Evolutionary conservation across 1,140 invertebrate species (phyloP).

Genomic region (Drosophila ananassae): DNA sequence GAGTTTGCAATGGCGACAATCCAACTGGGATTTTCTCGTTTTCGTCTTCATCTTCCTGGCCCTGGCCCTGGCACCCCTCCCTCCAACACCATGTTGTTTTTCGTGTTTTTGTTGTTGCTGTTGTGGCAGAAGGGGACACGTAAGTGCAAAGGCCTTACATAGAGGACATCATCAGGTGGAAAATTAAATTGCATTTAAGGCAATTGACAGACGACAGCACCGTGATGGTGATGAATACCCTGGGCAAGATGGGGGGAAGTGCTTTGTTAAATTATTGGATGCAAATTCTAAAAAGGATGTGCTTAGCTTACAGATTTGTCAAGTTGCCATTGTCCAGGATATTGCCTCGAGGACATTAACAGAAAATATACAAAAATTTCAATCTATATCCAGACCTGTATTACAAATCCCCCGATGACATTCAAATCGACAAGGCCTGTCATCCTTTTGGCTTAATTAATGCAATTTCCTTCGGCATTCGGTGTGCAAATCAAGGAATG

Average conservation of each 20-base stretch:
- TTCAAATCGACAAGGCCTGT: background rate
- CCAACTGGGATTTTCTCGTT: slow-evolving; percentile 66
- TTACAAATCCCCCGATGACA: background rate
- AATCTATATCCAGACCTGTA: background rate
- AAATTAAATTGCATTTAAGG: slow-evolving; percentile 65
- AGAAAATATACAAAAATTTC: background rate
- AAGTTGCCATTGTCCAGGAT: slow-evolving; percentile 17
- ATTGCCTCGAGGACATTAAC: background rate
- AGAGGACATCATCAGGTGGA: slow-evolving; percentile 58
- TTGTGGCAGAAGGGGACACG: slow-evolving; percentile 24
- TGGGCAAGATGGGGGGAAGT: background rate
- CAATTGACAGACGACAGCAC: slow-evolving; percentile 48
- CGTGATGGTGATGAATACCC: slow-evolving; percentile 32
- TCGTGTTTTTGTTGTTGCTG: slow-evolving; percentile 24
- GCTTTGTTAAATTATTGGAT: slow-evolving; percentile 31
- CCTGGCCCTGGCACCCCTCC: too few relatives aligned
- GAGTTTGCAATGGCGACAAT: slow-evolving; percentile 42
- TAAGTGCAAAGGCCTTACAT: slow-evolving; percentile 38
- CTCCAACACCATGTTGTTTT: slow-evolving; percentile 9
- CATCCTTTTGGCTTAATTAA: background rate
- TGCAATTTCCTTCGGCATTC: background rate
- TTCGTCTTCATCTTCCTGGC: slow-evolving; percentile 10
- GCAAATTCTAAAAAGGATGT: slow-evolving; percentile 17
- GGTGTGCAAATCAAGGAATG: slow-evolving; percentile 59
- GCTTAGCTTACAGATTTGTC: slow-evolving; percentile 6